Evolutionary conservation across 2,888 invertebrate species (phyloP).

Genomic region (Coenonympha glycerion): DNA sequence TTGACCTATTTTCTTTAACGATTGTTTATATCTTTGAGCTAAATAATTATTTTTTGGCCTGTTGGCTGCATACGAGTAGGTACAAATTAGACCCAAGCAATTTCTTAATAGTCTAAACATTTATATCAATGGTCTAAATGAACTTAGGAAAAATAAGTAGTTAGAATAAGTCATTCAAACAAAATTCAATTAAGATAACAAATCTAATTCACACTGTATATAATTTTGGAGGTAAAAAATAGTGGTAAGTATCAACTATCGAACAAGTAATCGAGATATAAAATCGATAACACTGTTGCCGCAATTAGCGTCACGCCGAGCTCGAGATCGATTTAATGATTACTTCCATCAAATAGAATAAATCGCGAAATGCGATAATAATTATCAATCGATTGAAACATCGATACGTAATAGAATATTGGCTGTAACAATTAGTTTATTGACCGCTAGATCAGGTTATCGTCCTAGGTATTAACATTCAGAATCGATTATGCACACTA

Average conservation of each 20-base stretch:
- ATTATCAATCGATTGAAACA: constrained; percentile 21
- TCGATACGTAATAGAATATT: constrained; percentile 4
- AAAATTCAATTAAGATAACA: constrained; percentile 9
- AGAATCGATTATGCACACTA: constrained; percentile 18
- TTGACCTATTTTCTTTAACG: too few species aligned
- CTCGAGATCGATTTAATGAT: constrained; percentile 36
- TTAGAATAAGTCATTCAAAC: too few species aligned
- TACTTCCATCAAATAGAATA: constrained; percentile 38
- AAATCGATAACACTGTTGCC: constrained; percentile 46
- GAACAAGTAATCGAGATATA: constrained; percentile 14
- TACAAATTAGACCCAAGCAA: too few species aligned
- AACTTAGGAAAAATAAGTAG: too few species aligned
- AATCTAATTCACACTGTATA: constrained; percentile 3
- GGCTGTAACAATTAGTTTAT: background rate
- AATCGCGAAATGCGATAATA: constrained; percentile 34
- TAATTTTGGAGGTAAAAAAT: background rate
- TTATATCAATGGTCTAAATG: background rate
- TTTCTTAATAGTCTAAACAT: too few species aligned
- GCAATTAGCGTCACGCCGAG: constrained; percentile 61
- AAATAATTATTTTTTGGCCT: too few species aligned
- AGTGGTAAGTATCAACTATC: too few species aligned
- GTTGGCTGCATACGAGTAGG: too few species aligned
- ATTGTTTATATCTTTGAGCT: too few species aligned
- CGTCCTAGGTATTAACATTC: constrained; percentile 14
- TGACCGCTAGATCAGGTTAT: constrained; percentile 2